phyloP scores from a whole-genome alignment of 2,113 vertebrate species.

The Rhizomys pruinosus region DNA sequence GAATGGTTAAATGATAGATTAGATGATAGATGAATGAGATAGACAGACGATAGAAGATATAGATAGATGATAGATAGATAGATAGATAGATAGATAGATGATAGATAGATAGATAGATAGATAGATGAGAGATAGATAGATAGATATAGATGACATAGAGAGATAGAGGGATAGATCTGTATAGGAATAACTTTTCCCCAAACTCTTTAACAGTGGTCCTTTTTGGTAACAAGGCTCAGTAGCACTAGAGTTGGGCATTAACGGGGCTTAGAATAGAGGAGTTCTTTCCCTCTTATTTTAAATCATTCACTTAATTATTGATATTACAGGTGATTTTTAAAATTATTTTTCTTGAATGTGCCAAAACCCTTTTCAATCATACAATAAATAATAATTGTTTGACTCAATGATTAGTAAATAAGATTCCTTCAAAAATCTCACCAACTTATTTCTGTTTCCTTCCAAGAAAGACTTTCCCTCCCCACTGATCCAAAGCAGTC shows the following conservation, averaged over 20 bases:
- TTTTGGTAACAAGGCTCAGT: not conserved
- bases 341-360: not conserved
- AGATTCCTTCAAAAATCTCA: not conserved
- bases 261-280: rapidly evolving
- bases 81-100: not conserved
- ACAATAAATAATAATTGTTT: not conserved
- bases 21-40: not conserved
- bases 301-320: not conserved
- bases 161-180: too few species aligned
- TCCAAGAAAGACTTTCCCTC: not conserved
- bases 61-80: not conserved
- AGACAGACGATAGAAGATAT: not conserved
- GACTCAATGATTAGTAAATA: not conserved
- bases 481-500: not conserved
- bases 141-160: too few species aligned
- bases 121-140: not conserved
- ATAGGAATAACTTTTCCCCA: not conserved
- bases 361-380: not conserved
- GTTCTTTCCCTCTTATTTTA: not conserved
- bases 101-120: not conserved
- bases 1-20: too few species aligned
- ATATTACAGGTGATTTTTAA: not conserved
- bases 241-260: not conserved
- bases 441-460: not conserved
- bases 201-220: not conserved